Percentiles rank a stretch among this genome's conserved stretches.
phyloP scores from a whole-genome alignment of 2,888 invertebrate species.

The Drosophila longiperda region DNA sequence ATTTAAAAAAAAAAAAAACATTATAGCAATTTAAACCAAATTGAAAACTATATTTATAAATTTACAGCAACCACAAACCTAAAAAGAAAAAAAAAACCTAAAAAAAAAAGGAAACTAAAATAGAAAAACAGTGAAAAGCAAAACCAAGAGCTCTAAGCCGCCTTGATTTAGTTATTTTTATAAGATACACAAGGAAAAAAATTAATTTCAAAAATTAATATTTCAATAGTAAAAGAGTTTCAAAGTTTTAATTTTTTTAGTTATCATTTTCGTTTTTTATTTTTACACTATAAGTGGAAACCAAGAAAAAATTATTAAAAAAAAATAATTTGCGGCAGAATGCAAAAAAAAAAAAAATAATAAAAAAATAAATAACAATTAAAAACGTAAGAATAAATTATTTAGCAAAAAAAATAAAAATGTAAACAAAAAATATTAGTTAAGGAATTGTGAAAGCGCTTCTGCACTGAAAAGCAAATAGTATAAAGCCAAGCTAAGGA shows the following conservation, averaged over 20 bases:
- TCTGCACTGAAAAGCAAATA: conserved; percentile 64
- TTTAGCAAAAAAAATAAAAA: conserved; percentile 41
- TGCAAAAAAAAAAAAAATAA: conserved; percentile 32
- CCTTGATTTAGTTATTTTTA: conserved; percentile 80
- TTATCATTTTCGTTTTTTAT: conserved; percentile 47
- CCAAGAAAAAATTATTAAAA: conserved; percentile 26
- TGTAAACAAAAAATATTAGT: conserved; percentile 45
- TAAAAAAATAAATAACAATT: conserved; percentile 32
- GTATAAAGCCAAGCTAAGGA: conserved; percentile 66
- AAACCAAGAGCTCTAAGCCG: conserved; percentile 79
- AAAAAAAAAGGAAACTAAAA: conserved; percentile 31
- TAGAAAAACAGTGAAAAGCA: conserved; percentile 41
- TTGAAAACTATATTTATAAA: conserved; percentile 57
- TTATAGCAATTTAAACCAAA: conserved; percentile 63
- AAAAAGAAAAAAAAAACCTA: conserved; percentile 15
- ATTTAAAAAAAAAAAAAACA: conserved; percentile 38
- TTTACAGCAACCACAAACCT: conserved; percentile 35
- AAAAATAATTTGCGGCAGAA: conserved; percentile 45
- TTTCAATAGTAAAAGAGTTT: conserved; percentile 53
- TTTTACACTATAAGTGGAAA: conserved; percentile 66
- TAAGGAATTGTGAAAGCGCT: conserved; percentile 61
- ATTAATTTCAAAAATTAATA: conserved; percentile 65
- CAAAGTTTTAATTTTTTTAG: conserved; percentile 33
- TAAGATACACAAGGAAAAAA: conserved; percentile 60
- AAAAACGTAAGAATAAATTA: conserved; percentile 22